Evolutionary conservation across 2,113 vertebrate species (phyloP), one percentile per base, ranked within the genome.

Genomic region (Nibea coibor): DNA sequence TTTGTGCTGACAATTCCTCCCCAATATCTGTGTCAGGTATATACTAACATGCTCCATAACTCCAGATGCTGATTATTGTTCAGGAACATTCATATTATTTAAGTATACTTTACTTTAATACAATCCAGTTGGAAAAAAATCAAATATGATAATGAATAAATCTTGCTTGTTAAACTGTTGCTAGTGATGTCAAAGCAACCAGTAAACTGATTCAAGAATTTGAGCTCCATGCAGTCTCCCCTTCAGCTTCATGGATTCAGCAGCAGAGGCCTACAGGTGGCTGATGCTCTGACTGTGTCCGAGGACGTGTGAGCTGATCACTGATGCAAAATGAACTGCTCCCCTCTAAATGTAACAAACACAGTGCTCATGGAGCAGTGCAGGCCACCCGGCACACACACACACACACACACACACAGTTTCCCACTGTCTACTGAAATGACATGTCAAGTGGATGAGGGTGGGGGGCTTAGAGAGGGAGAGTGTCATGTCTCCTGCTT

Each of bases 401-500:
- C 59, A 69, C 43, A 71, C 42, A 65, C 45, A 78, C 47, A 43
- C 48, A 69, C 51, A 72, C 22, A 71, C 35, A 75, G 62, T 87
- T 64, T 75, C 78, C 81, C 35, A 45, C 75, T 90, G 89, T 89
- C 85, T 78, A 59, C 64, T 80, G 70, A 82, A 87, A 89, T 87
- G 73, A 87, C 83, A 84, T 78, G 80, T 91, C 66, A 61, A 78
- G 70, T 26, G 47, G 28, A 24, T 28, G 64, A 20, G 82, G 31
- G 75, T 47, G 20, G 57, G 69, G 39, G 59, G 31, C 19, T 24
- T 71, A 53, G 75, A 70, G 81, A 65, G 65, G 72, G 80, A 75
- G 83, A 83, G 86, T 89, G 84, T 88, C 78, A 87, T 88, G 90
- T 88, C 87, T 81, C 80, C 82, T 91, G 91, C 94, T 97, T 96